Conservation (phyloP, 2,113 vertebrate genomes). For the Mus spicilegus region DNA sequence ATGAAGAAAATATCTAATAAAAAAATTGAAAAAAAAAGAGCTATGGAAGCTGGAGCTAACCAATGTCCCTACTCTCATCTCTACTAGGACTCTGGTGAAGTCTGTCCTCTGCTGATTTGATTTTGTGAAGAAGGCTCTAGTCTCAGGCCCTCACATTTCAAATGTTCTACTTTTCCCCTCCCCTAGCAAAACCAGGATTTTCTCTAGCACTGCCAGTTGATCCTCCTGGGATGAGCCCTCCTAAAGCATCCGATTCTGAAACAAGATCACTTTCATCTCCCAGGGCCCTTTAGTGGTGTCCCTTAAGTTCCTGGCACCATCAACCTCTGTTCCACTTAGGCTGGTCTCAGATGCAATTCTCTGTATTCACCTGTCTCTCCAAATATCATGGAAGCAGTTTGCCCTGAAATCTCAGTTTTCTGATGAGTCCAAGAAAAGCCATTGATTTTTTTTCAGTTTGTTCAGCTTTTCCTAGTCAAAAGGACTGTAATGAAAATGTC, state of each 20-base stretch:
- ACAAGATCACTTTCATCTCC: not conserved
- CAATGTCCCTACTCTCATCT: not conserved
- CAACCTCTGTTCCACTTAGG: not conserved
- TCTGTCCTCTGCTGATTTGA: not conserved
- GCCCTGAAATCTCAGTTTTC: not conserved
- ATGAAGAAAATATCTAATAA: too few species aligned
- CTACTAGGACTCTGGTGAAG: not conserved
- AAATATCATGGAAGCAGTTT: not conserved
- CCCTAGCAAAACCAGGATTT: not conserved
- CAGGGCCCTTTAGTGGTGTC: not conserved
- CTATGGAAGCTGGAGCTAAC: not conserved
- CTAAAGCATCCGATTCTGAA: not conserved
- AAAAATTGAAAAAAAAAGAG: not conserved
- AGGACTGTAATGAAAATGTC: not conserved
- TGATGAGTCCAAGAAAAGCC: not conserved
- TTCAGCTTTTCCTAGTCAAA: not conserved
- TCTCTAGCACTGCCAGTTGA: not conserved
- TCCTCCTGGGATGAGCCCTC: not conserved
- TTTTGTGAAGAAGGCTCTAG: not conserved
- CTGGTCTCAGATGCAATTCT: not conserved
- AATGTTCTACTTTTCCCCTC: not conserved
- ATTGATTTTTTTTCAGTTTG: constrained; percentile 41
- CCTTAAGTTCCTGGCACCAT: not conserved
- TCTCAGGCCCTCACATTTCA: not conserved
- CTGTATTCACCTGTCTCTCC: not conserved